Percentiles rank a stretch among this genome's conserved stretches.
Evolutionary conservation across 2,113 vertebrate genomes (phyloP).

Genomic region (Sceloporus tristichus): DNA sequence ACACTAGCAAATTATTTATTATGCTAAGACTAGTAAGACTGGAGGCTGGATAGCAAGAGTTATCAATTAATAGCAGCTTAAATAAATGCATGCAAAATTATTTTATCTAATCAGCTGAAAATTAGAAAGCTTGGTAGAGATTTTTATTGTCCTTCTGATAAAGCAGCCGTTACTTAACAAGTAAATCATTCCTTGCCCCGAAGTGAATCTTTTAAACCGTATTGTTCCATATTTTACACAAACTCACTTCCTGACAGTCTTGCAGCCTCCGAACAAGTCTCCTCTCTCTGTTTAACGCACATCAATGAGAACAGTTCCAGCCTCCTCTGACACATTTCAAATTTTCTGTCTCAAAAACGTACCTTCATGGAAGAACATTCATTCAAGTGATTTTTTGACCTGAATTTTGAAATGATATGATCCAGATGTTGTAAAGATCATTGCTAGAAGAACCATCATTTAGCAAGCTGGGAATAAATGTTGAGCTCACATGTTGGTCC

Average conservation of each 20-base stretch:
- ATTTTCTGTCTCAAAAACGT: not conserved
- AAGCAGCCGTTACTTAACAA: constrained; percentile 19
- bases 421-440: not conserved
- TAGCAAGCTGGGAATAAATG: not conserved
- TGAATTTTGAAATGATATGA: not conserved
- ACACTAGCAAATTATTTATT: not conserved
- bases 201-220: not conserved
- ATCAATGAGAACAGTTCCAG: not conserved
- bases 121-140: not conserved
- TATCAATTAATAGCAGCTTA: not conserved
- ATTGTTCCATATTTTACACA: not conserved
- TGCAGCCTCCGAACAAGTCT: not conserved
- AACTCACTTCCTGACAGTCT: not conserved
- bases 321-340: not conserved
- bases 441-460: not conserved
- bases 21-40: not conserved
- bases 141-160: not conserved
- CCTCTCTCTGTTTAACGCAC: not conserved
- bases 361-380: not conserved
- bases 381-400: not conserved
- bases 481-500: not conserved
- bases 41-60: not conserved
- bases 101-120: not conserved
- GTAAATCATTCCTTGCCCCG: not conserved
- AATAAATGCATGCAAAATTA: not conserved